phyloP scores from a whole-genome alignment of 2,797 vertebrate species.

The Petrocephalus schoutedeni region DNA sequence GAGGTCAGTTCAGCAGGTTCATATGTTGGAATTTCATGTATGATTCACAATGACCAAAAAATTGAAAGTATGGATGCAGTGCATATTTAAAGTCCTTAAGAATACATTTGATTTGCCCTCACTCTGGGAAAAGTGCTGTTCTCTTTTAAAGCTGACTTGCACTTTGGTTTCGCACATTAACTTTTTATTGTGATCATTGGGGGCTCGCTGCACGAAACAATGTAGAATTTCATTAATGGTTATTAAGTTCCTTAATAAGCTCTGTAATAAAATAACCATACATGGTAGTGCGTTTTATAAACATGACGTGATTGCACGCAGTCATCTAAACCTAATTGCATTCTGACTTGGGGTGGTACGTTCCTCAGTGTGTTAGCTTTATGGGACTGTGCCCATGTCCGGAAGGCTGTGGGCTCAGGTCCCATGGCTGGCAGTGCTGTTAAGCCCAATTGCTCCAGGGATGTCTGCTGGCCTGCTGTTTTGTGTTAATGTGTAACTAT shows the following conservation, averaged over 20 bases:
- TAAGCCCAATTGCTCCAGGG: background rate
- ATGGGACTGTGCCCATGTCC: background rate
- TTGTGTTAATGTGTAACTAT: conserved; percentile 1
- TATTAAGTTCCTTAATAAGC: background rate
- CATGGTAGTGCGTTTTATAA: background rate
- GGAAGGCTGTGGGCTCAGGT: background rate
- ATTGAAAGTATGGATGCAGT: background rate
- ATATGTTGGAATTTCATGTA: background rate
- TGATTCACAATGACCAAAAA: background rate
- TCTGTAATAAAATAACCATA: background rate
- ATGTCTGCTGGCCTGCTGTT: background rate
- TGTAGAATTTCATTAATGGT: background rate
- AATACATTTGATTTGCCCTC: background rate
- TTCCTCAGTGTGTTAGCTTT: background rate
- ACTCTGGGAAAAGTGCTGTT: background rate
- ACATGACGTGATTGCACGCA: background rate
- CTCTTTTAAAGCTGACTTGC: background rate
- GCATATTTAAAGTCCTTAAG: background rate
- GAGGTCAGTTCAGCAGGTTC: background rate
- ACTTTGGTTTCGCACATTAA: background rate
- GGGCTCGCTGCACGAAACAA: background rate
- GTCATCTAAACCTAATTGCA: background rate
- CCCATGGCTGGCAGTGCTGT: background rate
- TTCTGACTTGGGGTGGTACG: background rate
- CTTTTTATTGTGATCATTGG: conserved; percentile 1